These are phyloP conservation scores for Paradisaea rubra DNA, from an alignment of 2,113 vertebrate genomes.

Conservation along the genomic window DNA sequence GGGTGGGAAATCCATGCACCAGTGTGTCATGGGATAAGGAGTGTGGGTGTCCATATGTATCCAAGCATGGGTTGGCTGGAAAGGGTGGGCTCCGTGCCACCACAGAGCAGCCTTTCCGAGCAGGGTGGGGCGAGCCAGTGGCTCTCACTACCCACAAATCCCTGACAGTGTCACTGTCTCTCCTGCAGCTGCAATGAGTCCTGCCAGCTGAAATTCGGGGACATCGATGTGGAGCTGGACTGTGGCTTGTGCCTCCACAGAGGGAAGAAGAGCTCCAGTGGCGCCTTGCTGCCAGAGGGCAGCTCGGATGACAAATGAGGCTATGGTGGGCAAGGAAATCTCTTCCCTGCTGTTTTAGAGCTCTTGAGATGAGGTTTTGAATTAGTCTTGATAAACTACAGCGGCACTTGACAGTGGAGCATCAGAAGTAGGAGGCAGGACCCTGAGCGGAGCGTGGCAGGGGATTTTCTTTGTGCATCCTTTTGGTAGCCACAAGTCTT, in stretches of 20 bases:
- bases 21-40: rapidly evolving
- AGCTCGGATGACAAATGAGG: slow-evolving; percentile 4
- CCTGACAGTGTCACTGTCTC: background rate
- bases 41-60: rapidly evolving
- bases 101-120: rapidly evolving
- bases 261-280: background rate
- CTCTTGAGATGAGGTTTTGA: background rate
- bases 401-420: background rate
- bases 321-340: background rate
- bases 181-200: slow-evolving; percentile 30
- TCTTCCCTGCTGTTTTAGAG: background rate
- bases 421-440: background rate
- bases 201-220: slow-evolving; percentile 6
- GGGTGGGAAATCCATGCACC: background rate
- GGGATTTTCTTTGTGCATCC: background rate
- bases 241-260: slow-evolving; percentile 17
- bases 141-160: background rate
- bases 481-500: rapidly evolving
- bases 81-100: rapidly evolving
- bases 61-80: background rate
- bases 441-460: rapidly evolving
- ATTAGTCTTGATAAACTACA: background rate
- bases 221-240: slow-evolving; percentile 50
- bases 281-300: background rate
- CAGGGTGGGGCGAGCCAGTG: rapidly evolving